These are phyloP conservation scores for Sciaenops ocellatus DNA, from an alignment of 2,797 vertebrate genomes.

Conservation along the genomic window DNA sequence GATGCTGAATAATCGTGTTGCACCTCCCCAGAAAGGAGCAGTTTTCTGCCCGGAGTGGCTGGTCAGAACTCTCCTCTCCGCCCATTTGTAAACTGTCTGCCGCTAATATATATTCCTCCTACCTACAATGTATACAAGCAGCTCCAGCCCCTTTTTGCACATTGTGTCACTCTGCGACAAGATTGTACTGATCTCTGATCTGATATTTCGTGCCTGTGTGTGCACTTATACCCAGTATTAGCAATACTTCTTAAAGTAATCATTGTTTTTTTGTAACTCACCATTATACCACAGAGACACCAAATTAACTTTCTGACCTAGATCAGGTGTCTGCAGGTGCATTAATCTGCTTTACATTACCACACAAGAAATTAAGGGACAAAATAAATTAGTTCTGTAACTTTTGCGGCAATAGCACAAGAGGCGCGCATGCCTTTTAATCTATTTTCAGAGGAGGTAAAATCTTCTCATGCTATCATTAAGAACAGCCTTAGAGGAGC, in stretches of 20 bases:
- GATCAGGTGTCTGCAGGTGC: not conserved
- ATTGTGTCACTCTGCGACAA: not conserved
- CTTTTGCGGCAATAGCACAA: not conserved
- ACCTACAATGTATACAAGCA: slow-evolving; percentile 19
- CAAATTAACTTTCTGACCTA: not conserved
- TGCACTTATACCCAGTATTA: not conserved
- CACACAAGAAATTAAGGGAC: not conserved
- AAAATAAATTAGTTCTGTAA: not conserved
- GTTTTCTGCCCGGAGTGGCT: not conserved
- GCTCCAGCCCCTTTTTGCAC: slow-evolving; percentile 2
- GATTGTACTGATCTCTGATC: not conserved
- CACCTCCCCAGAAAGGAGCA: slow-evolving; percentile 14
- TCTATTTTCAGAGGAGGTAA: not conserved
- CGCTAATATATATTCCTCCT: slow-evolving; percentile 47
- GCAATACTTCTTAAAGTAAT: not conserved
- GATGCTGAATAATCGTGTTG: slow-evolving; percentile 29
- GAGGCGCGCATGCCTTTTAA: not conserved
- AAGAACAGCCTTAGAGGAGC: not conserved
- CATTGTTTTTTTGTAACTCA: not conserved
- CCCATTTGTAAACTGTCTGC: slow-evolving; percentile 32
- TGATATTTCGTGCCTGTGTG: not conserved
- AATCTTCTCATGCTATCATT: not conserved
- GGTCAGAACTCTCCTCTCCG: slow-evolving; percentile 1
- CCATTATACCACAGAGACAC: not conserved
- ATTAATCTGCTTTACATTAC: not conserved